Conservation (phyloP, 2,113 vertebrate species). For the Hemichromis elongatus region DNA sequence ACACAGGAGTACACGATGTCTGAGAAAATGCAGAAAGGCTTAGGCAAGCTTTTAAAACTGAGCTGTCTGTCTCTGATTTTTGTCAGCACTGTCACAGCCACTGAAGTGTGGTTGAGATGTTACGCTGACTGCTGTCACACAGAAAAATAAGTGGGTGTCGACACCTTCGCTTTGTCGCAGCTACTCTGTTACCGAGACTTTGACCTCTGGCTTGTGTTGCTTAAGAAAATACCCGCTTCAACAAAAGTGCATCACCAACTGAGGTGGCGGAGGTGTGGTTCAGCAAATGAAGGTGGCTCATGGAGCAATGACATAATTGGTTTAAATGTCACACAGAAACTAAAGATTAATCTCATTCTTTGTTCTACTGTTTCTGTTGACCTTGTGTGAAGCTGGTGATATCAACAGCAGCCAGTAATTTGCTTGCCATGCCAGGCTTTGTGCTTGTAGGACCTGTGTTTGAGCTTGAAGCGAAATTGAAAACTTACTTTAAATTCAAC, state of each 20-base stretch:
- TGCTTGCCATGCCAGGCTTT: neutral
- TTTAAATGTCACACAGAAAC: constrained; percentile 2
- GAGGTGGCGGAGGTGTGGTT: neutral
- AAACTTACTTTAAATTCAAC: neutral
- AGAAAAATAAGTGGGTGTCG: neutral
- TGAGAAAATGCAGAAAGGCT: constrained; percentile 16
- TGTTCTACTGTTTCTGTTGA: neutral
- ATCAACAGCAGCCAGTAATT: constrained; percentile 18
- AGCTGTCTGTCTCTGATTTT: constrained; percentile 3
- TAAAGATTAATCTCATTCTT: neutral
- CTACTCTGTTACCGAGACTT: neutral
- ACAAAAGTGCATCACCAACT: constrained; percentile 10
- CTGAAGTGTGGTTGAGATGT: neutral
- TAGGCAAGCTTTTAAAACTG: constrained; percentile 17
- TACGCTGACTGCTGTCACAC: neutral
- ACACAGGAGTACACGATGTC: neutral
- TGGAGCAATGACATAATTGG: neutral
- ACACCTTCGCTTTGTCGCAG: neutral
- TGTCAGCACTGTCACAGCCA: constrained; percentile 1
- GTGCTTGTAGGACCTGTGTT: neutral
- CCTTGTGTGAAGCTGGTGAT: constrained; percentile 1
- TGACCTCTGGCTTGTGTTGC: constrained; percentile 31
- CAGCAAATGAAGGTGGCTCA: neutral
- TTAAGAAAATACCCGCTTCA: constrained; percentile 16
- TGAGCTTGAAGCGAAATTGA: neutral